Conservation (phyloP, 2,797 vertebrate species). For the Tokudaia tokunoshimensis region DNA sequence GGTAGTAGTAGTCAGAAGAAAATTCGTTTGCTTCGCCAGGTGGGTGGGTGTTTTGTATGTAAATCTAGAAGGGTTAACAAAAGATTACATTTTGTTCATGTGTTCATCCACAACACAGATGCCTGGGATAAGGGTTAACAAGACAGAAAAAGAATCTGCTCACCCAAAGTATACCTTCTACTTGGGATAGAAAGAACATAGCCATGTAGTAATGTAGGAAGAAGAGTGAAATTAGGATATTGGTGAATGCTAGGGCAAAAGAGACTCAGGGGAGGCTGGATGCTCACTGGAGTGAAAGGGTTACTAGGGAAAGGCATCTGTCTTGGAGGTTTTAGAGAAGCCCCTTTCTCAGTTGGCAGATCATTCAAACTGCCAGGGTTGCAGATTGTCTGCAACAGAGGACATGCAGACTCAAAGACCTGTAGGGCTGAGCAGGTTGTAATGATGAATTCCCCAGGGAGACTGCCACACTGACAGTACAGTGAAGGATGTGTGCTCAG, state of each 20-base stretch:
- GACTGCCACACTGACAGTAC: no score
- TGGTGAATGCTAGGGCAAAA: neutral
- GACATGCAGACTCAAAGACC: neutral
- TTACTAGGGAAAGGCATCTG: neutral
- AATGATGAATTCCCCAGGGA: neutral
- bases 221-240: neutral
- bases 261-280: neutral
- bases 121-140: conserved; percentile 6
- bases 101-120: neutral
- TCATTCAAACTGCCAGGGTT: neutral
- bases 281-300: neutral
- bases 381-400: neutral
- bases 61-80: neutral
- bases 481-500: neutral
- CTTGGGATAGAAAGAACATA: conserved; percentile 10
- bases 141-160: neutral
- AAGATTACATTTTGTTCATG: conserved; percentile 8
- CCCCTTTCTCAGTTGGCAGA: neutral
- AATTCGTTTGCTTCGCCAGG: conserved; percentile 38
- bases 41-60: neutral
- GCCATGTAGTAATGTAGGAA: neutral
- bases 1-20: neutral
- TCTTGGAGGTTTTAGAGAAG: neutral
- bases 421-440: neutral
- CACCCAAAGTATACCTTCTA: neutral